Evolutionary conservation across 2,888 invertebrate species (phyloP).

Genomic region (Philopedon plagiatum): DNA sequence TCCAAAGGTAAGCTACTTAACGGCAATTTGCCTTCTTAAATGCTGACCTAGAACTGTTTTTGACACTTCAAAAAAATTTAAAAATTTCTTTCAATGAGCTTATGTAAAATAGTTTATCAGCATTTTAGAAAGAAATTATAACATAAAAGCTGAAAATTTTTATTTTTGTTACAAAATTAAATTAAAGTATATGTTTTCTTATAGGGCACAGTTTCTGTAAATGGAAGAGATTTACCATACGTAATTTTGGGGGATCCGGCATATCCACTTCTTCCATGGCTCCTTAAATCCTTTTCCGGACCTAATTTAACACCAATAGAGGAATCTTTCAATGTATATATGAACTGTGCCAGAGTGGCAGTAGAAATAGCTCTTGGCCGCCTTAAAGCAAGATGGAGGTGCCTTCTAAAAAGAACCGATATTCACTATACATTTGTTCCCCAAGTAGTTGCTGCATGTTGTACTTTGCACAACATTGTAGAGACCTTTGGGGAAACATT

Average conservation of each 20-base stretch:
- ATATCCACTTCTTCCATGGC: slow-evolving; percentile 18
- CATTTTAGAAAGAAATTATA: neutral
- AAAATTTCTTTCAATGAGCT: neutral
- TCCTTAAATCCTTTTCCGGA: neutral
- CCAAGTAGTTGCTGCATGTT: slow-evolving; percentile 53
- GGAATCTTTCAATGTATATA: slow-evolving; percentile 17
- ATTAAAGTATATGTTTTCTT: too few relatives aligned
- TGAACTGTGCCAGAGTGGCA: slow-evolving; percentile 6
- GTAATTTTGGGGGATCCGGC: slow-evolving; percentile 5
- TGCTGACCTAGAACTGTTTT: too few relatives aligned
- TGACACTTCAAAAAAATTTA: too few relatives aligned
- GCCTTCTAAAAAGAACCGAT: slow-evolving; percentile 54
- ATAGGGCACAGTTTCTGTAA: neutral
- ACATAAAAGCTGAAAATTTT: too few relatives aligned
- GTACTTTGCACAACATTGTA: slow-evolving; percentile 34
- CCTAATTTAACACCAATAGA: neutral
- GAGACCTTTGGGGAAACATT: slow-evolving; percentile 2
- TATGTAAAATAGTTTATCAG: too few relatives aligned
- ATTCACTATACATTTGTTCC: slow-evolving; percentile 52
- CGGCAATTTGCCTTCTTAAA: too few relatives aligned
- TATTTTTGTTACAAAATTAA: too few relatives aligned
- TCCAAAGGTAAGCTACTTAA: neutral
- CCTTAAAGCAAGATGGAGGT: slow-evolving; percentile 57
- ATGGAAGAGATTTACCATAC: neutral
- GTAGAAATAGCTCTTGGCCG: slow-evolving; percentile 59